Conservation (phyloP, 2,797 vertebrate genomes). For the Botia kubotai region DNA sequence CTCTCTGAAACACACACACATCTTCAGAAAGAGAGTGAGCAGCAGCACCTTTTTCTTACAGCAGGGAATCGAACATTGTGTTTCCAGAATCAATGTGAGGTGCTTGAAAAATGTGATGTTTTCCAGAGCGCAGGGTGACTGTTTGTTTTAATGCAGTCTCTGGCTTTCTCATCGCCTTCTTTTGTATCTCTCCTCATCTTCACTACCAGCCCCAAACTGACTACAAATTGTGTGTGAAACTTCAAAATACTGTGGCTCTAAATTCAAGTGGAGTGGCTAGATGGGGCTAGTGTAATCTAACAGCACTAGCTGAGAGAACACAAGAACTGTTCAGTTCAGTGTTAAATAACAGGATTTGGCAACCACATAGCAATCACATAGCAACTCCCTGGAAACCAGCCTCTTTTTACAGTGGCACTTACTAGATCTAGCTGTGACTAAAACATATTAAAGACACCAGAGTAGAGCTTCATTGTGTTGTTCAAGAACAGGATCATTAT, state of each 20-base stretch:
- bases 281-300: not conserved
- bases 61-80: conserved; percentile 71
- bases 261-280: conserved; percentile 8
- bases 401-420: no score
- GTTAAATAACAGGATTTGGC: no score
- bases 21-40: conserved; percentile 66
- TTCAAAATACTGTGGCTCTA: not conserved
- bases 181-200: conserved; percentile 16
- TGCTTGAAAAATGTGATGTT: conserved; percentile 65
- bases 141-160: conserved; percentile 66
- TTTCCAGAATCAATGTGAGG: conserved; percentile 68
- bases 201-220: conserved; percentile 8
- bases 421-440: not conserved
- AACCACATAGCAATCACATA: not conserved
- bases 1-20: conserved; percentile 60
- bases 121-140: conserved; percentile 64
- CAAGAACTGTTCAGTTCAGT: no score
- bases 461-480: not conserved
- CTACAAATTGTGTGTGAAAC: conserved; percentile 1
- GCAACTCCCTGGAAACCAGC: not conserved
- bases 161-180: conserved; percentile 23
- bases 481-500: not conserved
- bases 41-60: conserved; percentile 57
- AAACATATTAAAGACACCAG: conserved; percentile 1
- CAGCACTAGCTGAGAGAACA: not conserved